Evolutionary conservation across 2,888 invertebrate species (phyloP).

Genomic region (Apodemia hepburni): DNA sequence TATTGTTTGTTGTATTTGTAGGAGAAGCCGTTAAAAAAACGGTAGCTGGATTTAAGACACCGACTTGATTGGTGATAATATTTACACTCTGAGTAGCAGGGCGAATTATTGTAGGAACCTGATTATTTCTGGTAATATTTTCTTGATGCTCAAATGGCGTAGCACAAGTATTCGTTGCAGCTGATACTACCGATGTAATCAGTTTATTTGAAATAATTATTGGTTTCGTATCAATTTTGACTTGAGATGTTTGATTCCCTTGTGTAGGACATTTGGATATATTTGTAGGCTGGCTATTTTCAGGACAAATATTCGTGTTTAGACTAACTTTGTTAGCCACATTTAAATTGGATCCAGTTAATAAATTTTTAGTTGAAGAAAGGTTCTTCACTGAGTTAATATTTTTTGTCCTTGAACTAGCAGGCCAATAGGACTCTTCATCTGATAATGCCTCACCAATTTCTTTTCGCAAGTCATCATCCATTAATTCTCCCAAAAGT

Average conservation of each 20-base stretch:
- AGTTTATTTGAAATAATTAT: constrained; percentile 12
- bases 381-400: constrained; percentile 3
- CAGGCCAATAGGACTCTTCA: constrained; percentile 44
- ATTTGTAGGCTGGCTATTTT: not conserved
- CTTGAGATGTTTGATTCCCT: not conserved
- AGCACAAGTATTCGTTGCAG: not conserved
- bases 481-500: constrained; percentile 68
- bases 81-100: constrained; percentile 10
- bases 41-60: constrained; percentile 35
- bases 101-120: not conserved
- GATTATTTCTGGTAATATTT: not conserved
- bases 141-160: not conserved
- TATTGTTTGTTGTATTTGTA: constrained; percentile 40
- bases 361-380: not conserved
- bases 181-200: not conserved
- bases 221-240: constrained; percentile 4
- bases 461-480: constrained; percentile 66
- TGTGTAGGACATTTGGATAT: not conserved
- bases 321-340: not conserved
- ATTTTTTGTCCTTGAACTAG: constrained; percentile 31
- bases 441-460: constrained; percentile 65
- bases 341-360: not conserved
- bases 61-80: constrained; percentile 18
- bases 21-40: constrained; percentile 34
- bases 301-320: not conserved